Evolutionary conservation across 2,113 vertebrate species (phyloP).

Genomic region (Callopanchax toddi): DNA sequence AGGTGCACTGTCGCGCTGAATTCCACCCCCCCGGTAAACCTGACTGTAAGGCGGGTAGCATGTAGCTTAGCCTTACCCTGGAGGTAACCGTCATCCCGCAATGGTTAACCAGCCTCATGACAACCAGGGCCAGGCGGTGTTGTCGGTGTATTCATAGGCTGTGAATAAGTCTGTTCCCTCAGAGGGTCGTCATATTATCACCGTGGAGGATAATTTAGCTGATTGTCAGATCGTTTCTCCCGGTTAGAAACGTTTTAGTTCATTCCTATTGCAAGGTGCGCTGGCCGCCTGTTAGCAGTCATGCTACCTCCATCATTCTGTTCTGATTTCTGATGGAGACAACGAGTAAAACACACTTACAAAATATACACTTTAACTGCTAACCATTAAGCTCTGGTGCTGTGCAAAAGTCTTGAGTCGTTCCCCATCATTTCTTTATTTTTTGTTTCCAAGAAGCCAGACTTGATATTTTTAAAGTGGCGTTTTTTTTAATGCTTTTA

Average conservation of each 20-base stretch:
- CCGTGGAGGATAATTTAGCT: slow-evolving; percentile 20
- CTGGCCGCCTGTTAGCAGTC: slow-evolving; percentile 25
- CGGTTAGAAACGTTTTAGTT: slow-evolving; percentile 1
- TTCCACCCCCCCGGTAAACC: neutral
- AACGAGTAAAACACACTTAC: no score
- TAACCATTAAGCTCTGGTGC: no score
- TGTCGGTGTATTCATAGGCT: slow-evolving; percentile 26
- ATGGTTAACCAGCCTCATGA: slow-evolving; percentile 18
- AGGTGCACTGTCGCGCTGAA: slow-evolving; percentile 25
- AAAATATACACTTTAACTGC: no score
- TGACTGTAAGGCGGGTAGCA: slow-evolving; percentile 30
- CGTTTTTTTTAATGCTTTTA: no score
- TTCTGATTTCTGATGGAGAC: neutral
- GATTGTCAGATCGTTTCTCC: slow-evolving; percentile 22
- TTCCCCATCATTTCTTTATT: neutral
- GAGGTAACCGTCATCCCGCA: slow-evolving; percentile 37
- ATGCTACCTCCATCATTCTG: slow-evolving; percentile 24
- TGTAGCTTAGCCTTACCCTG: slow-evolving; percentile 39
- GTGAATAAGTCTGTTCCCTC: slow-evolving; percentile 12
- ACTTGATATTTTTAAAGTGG: no score
- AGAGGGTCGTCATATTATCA: slow-evolving; percentile 24
- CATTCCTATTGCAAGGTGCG: slow-evolving; percentile 72
- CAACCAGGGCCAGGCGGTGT: slow-evolving; percentile 25
- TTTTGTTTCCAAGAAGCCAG: no score
- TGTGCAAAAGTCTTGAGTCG: slow-evolving; percentile 1